Conservation (phyloP, 2,888 invertebrate genomes). For the Meta bourneti region DNA sequence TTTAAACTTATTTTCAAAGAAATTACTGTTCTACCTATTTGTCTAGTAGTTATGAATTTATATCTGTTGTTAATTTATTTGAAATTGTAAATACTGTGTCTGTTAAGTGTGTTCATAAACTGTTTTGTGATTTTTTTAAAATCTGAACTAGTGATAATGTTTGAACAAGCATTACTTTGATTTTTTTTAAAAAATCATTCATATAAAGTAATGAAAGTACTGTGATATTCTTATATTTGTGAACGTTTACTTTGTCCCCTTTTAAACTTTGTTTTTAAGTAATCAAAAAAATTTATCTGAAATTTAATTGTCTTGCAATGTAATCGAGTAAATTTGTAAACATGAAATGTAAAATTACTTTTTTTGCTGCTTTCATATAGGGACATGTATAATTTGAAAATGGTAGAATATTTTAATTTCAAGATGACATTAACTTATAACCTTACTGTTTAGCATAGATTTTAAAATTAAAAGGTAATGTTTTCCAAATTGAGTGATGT, state of each 20-base stretch:
- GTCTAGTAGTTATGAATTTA: constrained; percentile 21
- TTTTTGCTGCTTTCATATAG: no score
- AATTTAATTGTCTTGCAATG: no score
- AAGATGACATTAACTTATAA: background rate
- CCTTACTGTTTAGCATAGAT: background rate
- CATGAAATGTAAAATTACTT: no score
- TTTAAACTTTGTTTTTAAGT: constrained; percentile 6
- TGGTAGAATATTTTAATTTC: no score
- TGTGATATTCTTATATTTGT: constrained; percentile 68
- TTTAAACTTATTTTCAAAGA: background rate
- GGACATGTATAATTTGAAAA: no score
- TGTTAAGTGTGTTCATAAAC: constrained; percentile 43
- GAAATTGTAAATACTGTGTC: constrained; percentile 63
- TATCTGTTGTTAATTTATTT: constrained; percentile 72
- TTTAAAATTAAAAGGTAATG: background rate
- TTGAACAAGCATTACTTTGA: constrained; percentile 71
- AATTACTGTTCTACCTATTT: constrained; percentile 1
- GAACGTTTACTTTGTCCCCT: constrained; percentile 42
- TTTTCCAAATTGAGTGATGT: no score
- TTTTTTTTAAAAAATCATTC: constrained; percentile 51
- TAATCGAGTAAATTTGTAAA: background rate
- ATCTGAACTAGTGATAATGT: constrained; percentile 72
- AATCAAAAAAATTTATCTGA: background rate
- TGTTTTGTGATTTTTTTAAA: constrained; percentile 62
- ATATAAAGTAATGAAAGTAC: constrained; percentile 60